Evolutionary conservation across 2,797 vertebrate genomes (phyloP).

Genomic region (Mormyrops attenuatus): DNA sequence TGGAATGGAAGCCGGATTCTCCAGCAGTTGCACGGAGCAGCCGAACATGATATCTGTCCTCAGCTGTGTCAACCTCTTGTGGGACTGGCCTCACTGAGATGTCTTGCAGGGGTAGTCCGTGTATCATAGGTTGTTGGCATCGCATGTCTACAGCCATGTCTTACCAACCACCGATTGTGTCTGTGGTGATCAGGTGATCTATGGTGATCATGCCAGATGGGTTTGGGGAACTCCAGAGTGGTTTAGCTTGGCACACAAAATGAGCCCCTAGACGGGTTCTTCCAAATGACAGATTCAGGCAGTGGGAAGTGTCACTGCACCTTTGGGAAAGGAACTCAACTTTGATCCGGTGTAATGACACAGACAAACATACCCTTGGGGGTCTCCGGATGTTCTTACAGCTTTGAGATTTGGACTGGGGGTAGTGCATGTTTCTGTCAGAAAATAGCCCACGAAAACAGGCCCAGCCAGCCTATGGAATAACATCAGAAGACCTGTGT

Average conservation of each 20-base stretch:
- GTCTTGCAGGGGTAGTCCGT: not conserved
- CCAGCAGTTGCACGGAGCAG: not conserved
- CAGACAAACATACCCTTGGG: not conserved
- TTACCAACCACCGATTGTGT: not conserved
- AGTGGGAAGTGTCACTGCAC: not conserved
- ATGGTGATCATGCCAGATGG: not conserved
- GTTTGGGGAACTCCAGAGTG: not conserved
- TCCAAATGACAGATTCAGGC: not conserved
- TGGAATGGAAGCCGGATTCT: not conserved
- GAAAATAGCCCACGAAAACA: not conserved
- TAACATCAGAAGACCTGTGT: not conserved
- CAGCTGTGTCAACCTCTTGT: not conserved
- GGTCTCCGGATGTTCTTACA: slow-evolving; percentile 51
- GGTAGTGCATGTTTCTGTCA: not conserved
- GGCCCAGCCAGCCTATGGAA: slow-evolving; percentile 1
- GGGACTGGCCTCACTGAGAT: not conserved
- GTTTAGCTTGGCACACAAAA: not conserved
- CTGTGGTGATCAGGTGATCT: not conserved
- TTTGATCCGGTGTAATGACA: not conserved
- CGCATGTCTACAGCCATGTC: not conserved
- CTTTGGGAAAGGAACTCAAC: not conserved
- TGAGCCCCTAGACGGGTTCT: not conserved
- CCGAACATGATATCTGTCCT: not conserved
- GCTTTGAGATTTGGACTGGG: slow-evolving; percentile 12
- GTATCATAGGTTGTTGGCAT: not conserved